Base-by-base conservation (phyloP, 2,888 invertebrate species). In the Athalia rosae region DNA sequence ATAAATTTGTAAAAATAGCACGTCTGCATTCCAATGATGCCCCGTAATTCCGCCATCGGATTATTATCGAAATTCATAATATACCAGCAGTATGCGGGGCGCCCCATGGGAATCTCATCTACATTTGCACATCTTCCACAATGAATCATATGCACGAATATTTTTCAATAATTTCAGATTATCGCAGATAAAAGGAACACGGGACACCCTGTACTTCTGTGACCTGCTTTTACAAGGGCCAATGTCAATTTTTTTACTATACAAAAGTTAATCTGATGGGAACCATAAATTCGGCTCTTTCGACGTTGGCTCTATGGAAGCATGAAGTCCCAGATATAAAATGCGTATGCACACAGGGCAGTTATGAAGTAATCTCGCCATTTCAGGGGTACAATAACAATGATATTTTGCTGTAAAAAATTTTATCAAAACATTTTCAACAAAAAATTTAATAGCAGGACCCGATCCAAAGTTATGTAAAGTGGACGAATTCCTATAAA, bases 281-380 rank as follows among this genome's bases (percentile, higher is more conserved):
- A 50, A 41, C 28, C 45, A 56, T 28, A 62, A 47, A 62, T 76
- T 62, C 50, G 6, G 43, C 56, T 56, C 13, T 11, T 9, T 45
- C 43, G 71, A 71, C 58, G 56, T 71, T 71, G 69, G 58, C 69
- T 58, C 69, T 45, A 71, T 71, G 45, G 56, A 71, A 71, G 41
- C 41, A 41, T 28, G n/a, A 11, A 50, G 50, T 67, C 53, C 50
- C 67, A 53, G 11, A 50, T 48, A 67, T 50, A 13, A 80, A 81
- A 28, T 28, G 28, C 45, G 78, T 76, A 82, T 78, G 77, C 77
- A 58, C 59, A 79, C 41, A 78, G 28, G 28, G 28, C 28, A 82
- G 78, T 64, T 79, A 76, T 64, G 80, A 80, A 80, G 28, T 28
- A 28, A 28, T 28, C 28, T 28, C 28, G 2, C 28, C 28, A 28